These are phyloP conservation scores for Drosophila busckii DNA, from an alignment of 1,140 invertebrate species.

Conservation along the genomic window DNA sequence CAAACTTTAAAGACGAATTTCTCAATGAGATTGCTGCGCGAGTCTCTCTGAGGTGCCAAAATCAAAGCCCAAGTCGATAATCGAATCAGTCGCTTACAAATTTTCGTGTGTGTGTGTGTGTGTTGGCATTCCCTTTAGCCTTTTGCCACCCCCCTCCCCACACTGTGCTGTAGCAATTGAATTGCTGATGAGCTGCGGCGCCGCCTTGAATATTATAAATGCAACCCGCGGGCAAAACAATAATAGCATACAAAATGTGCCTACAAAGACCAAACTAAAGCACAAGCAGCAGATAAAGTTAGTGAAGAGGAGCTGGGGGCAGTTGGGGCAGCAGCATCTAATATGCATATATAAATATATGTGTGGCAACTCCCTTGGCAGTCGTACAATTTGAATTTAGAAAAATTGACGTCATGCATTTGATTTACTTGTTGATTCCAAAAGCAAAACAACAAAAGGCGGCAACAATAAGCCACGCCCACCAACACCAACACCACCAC, in stretches of 20 bases:
- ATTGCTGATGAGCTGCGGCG: slow-evolving; percentile 69
- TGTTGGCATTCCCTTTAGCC: background rate
- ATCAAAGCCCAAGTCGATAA: slow-evolving; percentile 53
- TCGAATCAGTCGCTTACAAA: slow-evolving; percentile 59
- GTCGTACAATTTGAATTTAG: slow-evolving; percentile 60
- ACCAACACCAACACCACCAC: slow-evolving; percentile 3
- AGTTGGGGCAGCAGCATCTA: too few species aligned
- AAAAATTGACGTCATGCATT: slow-evolving; percentile 70
- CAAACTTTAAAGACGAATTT: slow-evolving; percentile 18
- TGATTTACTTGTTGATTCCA: slow-evolving; percentile 64
- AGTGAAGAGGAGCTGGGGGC: too few species aligned
- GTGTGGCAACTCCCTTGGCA: slow-evolving; percentile 53
- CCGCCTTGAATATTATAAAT: slow-evolving; percentile 66
- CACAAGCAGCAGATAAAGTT: too few species aligned
- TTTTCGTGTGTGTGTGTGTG: slow-evolving; percentile 19
- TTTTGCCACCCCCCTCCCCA: background rate
- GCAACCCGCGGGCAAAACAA: slow-evolving; percentile 62
- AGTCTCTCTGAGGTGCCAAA: slow-evolving; percentile 5
- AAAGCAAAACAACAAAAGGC: too few species aligned
- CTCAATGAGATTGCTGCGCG: slow-evolving; percentile 15
- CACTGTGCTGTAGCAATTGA: slow-evolving; percentile 52
- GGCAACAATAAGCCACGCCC: slow-evolving; percentile 28
- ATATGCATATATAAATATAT: too few species aligned
- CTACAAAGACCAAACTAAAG: slow-evolving; percentile 33
- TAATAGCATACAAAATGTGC: slow-evolving; percentile 66